Conservation (phyloP, 2,888 invertebrate species). For the Lordiphosa andalusiaca region DNA sequence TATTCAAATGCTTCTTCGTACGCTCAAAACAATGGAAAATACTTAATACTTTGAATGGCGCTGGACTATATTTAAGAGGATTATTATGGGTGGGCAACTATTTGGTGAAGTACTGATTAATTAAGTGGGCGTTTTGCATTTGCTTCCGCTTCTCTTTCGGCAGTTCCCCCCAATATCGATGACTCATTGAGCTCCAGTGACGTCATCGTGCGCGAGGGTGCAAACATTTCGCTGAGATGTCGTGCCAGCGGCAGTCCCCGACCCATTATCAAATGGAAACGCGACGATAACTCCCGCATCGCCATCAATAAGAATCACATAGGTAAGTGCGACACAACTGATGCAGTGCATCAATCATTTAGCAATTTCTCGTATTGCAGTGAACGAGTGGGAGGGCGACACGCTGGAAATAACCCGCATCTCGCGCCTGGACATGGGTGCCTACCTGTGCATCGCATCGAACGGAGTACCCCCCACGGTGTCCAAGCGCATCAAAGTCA, state of each 20-base stretch:
- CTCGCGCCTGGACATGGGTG: constrained; percentile 94
- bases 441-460: constrained; percentile 92
- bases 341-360: constrained; percentile 66
- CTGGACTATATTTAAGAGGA: constrained; percentile 34
- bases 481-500: constrained; percentile 95
- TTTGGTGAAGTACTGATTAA: constrained; percentile 19
- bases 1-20: constrained; percentile 9
- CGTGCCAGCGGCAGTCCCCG: constrained; percentile 93
- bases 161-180: constrained; percentile 95
- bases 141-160: background rate
- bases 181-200: constrained; percentile 93
- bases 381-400: constrained; percentile 92
- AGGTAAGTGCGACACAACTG: constrained; percentile 82
- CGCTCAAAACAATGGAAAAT: background rate
- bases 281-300: constrained; percentile 93
- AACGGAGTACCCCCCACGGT: constrained; percentile 96
- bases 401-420: constrained; percentile 91
- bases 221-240: constrained; percentile 93
- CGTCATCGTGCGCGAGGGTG: constrained; percentile 92
- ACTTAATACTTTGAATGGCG: constrained; percentile 8
- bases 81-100: constrained; percentile 29
- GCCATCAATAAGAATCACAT: constrained; percentile 91
- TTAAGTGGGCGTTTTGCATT: constrained; percentile 4
- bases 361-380: constrained; percentile 80
- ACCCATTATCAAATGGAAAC: constrained; percentile 94